Percentiles rank a stretch among this genome's conserved stretches.
These are phyloP conservation scores for Oreonectes daqikongensis DNA, from an alignment of 2,797 vertebrate genomes.

Conservation along the genomic window DNA sequence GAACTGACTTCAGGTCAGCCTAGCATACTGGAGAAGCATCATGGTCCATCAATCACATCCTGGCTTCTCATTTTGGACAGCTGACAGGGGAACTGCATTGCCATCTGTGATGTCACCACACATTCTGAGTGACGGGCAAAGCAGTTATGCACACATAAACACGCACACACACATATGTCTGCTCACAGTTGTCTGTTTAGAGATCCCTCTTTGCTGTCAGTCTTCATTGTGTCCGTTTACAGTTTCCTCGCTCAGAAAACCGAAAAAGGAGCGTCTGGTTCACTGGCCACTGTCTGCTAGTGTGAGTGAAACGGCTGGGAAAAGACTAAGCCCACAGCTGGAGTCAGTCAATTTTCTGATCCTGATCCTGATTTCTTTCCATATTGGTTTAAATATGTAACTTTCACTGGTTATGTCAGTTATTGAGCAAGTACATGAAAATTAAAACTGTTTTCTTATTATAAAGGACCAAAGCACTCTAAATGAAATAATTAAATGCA, in stretches of 20 bases:
- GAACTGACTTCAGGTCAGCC: slow-evolving; percentile 42
- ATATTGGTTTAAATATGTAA: background rate
- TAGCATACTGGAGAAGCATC: slow-evolving; percentile 49
- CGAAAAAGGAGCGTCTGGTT: slow-evolving; percentile 41
- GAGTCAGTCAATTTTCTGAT: slow-evolving; percentile 5
- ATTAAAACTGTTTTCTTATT: no score
- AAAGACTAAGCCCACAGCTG: slow-evolving; percentile 3
- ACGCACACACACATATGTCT: slow-evolving; percentile 54
- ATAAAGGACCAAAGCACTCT: no score
- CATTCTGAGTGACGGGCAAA: slow-evolving; percentile 45
- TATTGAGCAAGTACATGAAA: no score
- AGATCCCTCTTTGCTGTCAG: slow-evolving; percentile 40
- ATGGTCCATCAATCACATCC: slow-evolving; percentile 47
- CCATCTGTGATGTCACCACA: slow-evolving; percentile 49
- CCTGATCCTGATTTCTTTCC: slow-evolving; percentile 9
- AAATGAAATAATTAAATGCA: no score
- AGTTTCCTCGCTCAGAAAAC: slow-evolving; percentile 43
- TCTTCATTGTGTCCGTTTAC: slow-evolving; percentile 41
- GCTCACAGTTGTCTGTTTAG: slow-evolving; percentile 38
- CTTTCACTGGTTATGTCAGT: no score
- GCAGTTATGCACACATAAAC: slow-evolving; percentile 38
- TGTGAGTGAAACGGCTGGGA: slow-evolving; percentile 20
- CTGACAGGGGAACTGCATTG: slow-evolving; percentile 47
- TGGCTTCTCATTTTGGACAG: slow-evolving; percentile 41
- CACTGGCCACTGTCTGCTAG: slow-evolving; percentile 36